These are phyloP conservation scores for Isaurus tuberculatus DNA, from an alignment of 92 coral and sea anemone genomes.

Conservation along the genomic window DNA sequence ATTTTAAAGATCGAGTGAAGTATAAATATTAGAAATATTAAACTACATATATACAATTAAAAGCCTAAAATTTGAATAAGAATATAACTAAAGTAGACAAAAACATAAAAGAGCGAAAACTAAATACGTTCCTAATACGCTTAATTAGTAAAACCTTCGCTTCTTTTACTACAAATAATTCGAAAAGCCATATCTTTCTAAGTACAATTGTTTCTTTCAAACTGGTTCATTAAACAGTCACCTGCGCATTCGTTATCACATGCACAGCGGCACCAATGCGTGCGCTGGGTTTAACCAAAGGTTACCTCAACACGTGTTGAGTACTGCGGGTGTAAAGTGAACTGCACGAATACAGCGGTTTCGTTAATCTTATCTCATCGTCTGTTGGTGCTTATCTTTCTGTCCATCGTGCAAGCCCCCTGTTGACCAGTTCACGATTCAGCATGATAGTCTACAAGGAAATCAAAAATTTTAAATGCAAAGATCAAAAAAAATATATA, in stretches of 20 bases:
- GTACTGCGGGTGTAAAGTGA: constrained; percentile 1
- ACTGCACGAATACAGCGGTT: neutral
- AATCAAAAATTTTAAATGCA: neutral
- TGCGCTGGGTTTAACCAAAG: neutral
- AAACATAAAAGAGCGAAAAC: neutral
- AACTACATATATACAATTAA: too few relatives aligned
- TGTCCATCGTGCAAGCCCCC: constrained; percentile 94
- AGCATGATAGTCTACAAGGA: constrained; percentile 81
- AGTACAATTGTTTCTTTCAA: neutral
- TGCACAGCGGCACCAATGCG: neutral
- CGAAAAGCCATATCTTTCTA: neutral
- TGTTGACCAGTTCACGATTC: constrained; percentile 87
- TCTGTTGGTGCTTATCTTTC: constrained; percentile 63
- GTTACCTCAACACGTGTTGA: neutral
- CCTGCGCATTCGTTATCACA: neutral
- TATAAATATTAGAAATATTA: too few relatives aligned
- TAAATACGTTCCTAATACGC: too few relatives aligned
- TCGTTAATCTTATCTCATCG: neutral
- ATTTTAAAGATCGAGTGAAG: too few relatives aligned
- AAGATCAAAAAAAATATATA: neutral
- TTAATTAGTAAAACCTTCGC: neutral
- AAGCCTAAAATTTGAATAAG: too few relatives aligned
- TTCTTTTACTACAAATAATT: neutral
- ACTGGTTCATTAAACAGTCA: neutral
- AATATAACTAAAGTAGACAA: neutral